Conservation (phyloP, 1,140 invertebrate species). For the Neodiprion virginianus region DNA sequence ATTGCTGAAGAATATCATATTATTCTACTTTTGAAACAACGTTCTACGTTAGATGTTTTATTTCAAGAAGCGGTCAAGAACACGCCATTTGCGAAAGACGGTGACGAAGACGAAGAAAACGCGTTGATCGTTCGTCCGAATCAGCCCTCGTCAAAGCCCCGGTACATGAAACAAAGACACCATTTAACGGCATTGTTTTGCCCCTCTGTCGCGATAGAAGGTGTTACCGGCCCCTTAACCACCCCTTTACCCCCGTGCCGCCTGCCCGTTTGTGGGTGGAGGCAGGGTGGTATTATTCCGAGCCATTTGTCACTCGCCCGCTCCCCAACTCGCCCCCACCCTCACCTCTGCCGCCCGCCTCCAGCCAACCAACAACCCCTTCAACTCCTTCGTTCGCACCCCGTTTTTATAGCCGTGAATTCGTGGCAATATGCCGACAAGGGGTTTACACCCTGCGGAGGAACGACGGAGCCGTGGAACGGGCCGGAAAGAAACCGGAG, state of each 20-base stretch:
- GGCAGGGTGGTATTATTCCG: conserved; percentile 59
- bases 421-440: conserved; percentile 62
- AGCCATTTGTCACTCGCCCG: conserved; percentile 61
- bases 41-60: too few species aligned
- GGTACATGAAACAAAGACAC: conserved; percentile 46
- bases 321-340: conserved; percentile 21
- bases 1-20: too few species aligned
- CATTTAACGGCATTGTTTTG: conserved; percentile 52
- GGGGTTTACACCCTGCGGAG: conserved; percentile 48
- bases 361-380: conserved; percentile 13
- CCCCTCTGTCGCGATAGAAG: conserved; percentile 10
- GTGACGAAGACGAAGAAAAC: too few species aligned
- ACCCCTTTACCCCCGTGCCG: not conserved
- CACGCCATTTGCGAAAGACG: too few species aligned
- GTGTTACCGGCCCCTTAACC: conserved; percentile 16
- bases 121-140: too few species aligned
- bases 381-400: conserved; percentile 18
- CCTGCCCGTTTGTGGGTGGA: not conserved
- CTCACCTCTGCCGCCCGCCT: conserved; percentile 15
- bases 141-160: not conserved
- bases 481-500: not conserved
- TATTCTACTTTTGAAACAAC: too few species aligned
- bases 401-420: conserved; percentile 60
- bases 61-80: too few species aligned
- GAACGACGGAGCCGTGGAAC: not conserved